These are phyloP conservation scores for Eubasilissa regina DNA, from an alignment of 1,140 invertebrate species.

Conservation along the genomic window DNA sequence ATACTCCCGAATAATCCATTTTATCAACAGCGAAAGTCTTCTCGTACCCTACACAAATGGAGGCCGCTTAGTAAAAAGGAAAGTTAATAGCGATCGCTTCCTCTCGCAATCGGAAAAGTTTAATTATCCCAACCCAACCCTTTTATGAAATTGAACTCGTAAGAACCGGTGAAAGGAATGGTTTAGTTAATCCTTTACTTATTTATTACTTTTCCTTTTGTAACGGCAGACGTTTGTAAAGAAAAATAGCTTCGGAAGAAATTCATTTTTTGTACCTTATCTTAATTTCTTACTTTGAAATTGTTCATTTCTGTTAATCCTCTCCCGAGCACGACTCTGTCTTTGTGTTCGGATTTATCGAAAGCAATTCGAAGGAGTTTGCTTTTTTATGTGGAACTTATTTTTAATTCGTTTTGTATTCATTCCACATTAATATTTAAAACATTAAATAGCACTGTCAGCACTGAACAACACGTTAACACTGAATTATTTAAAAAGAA, in stretches of 20 bases:
- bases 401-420: no score
- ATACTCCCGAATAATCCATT: background rate
- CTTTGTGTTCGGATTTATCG: no score
- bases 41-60: slow-evolving; percentile 2
- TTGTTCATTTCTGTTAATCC: no score
- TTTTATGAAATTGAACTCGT: slow-evolving; percentile 32
- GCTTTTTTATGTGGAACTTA: no score
- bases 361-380: no score
- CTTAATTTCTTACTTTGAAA: background rate
- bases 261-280: background rate
- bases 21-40: background rate
- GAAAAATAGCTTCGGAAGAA: background rate
- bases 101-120: slow-evolving; percentile 21
- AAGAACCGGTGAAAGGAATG: slow-evolving; percentile 2
- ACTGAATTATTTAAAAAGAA: no score
- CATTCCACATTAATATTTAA: no score
- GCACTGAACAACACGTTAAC: no score
- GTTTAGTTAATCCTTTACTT: slow-evolving; percentile 16
- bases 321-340: no score
- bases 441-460: no score
- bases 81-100: slow-evolving; percentile 18
- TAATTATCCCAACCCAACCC: slow-evolving; percentile 27
- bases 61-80: slow-evolving; percentile 3
- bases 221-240: slow-evolving; percentile 2
- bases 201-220: slow-evolving; percentile 11